These are phyloP conservation scores for Volucella bombylans DNA, from an alignment of 2,888 invertebrate genomes.

Conservation along the genomic window DNA sequence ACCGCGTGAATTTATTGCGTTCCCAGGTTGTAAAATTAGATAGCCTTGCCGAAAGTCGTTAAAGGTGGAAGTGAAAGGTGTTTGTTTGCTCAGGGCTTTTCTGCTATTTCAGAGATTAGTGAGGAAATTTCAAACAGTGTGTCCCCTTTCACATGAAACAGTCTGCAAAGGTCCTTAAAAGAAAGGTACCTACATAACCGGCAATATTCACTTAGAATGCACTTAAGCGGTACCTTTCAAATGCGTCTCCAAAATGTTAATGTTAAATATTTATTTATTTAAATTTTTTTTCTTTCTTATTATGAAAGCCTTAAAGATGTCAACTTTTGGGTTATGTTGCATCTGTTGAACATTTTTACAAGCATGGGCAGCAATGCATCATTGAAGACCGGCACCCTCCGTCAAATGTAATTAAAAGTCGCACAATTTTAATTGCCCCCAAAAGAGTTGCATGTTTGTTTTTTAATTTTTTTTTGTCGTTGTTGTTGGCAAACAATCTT, in stretches of 20 bases:
- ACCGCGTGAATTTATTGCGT: conserved; percentile 14
- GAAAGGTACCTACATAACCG: no score
- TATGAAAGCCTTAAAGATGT: no score
- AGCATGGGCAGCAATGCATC: conserved; percentile 21
- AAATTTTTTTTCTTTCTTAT: background rate
- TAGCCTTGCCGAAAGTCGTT: no score
- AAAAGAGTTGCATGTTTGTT: background rate
- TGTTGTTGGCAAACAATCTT: conserved; percentile 13
- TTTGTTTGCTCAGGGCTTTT: no score
- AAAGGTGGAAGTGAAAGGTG: no score
- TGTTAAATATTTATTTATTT: conserved; percentile 9
- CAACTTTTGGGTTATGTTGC: no score
- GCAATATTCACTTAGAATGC: background rate
- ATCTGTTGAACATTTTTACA: conserved; percentile 9
- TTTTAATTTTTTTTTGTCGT: background rate
- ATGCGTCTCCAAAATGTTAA: background rate
- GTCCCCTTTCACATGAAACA: no score
- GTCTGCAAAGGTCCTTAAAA: no score
- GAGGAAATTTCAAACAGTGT: no score
- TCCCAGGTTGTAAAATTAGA: conserved; percentile 5
- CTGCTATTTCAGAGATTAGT: no score
- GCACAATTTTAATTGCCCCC: conserved; percentile 36
- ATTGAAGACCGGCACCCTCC: conserved; percentile 20
- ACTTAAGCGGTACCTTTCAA: background rate
- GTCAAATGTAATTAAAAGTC: conserved; percentile 25